phyloP scores from a whole-genome alignment of 2,888 invertebrate genomes.

The Chaetogeoica ovagalla region DNA sequence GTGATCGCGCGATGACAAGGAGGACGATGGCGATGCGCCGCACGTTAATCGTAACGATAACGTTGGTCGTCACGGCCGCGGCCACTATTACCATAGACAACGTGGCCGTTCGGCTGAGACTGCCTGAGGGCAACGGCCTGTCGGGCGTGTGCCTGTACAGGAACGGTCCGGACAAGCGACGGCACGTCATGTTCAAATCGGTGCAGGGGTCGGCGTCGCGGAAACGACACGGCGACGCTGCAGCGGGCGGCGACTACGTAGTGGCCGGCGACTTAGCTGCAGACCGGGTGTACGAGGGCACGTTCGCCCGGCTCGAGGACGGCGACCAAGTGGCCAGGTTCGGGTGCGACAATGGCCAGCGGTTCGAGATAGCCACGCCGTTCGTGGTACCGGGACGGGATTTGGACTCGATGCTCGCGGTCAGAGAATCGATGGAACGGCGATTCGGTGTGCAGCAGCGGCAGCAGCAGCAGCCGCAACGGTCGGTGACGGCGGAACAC shows the following conservation, averaged over 20 bases:
- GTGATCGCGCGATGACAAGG: background rate
- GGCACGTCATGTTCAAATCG: slow-evolving; percentile 42
- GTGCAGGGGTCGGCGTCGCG: slow-evolving; percentile 22
- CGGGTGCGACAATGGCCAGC: slow-evolving; percentile 25
- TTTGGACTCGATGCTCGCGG: slow-evolving; percentile 30
- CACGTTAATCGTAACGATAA: background rate
- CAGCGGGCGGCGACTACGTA: slow-evolving; percentile 9
- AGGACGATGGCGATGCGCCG: background rate
- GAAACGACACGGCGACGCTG: background rate
- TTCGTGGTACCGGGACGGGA: slow-evolving; percentile 52
- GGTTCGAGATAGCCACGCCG: slow-evolving; percentile 54
- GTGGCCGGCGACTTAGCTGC: slow-evolving; percentile 44
- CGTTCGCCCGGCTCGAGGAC: slow-evolving; percentile 38
- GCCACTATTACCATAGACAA: slow-evolving; percentile 22
- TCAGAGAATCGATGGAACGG: slow-evolving; percentile 42
- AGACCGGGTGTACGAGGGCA: slow-evolving; percentile 47
- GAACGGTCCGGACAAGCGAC: slow-evolving; percentile 27
- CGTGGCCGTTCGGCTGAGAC: slow-evolving; percentile 29
- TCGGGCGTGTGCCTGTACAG: slow-evolving; percentile 47
- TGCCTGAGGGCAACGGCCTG: slow-evolving; percentile 39
- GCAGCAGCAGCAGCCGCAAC: background rate
- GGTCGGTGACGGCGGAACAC: slow-evolving; percentile 30
- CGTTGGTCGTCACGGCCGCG: too few relatives aligned
- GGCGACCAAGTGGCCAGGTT: slow-evolving; percentile 48
- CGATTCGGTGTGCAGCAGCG: slow-evolving; percentile 12